phyloP scores from a whole-genome alignment of 92 coral and sea anemone species.

The Bergia sp. region DNA sequence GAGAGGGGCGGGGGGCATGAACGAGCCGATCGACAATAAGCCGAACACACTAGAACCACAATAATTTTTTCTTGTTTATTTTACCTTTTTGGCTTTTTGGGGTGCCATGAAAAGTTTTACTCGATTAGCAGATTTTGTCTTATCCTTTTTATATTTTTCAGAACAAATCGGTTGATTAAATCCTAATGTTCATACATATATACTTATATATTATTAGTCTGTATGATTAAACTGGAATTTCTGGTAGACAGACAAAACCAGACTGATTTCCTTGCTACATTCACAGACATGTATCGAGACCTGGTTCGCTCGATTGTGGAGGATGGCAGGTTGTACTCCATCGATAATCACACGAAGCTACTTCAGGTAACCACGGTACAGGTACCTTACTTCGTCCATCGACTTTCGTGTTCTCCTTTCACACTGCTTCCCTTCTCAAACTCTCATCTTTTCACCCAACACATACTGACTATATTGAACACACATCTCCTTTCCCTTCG shows the following conservation, averaged over 20 bases:
- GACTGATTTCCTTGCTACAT: neutral
- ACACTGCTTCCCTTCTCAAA: neutral
- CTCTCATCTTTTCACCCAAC: neutral
- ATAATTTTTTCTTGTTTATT: too few relatives aligned
- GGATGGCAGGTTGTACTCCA: conserved; percentile 78
- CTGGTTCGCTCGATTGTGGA: conserved; percentile 80
- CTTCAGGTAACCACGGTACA: conserved; percentile 70
- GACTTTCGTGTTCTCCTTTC: conserved; percentile 14
- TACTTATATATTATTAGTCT: too few relatives aligned
- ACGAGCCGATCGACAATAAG: too few relatives aligned
- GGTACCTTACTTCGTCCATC: conserved; percentile 22
- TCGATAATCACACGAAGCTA: conserved; percentile 77
- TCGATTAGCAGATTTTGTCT: too few relatives aligned
- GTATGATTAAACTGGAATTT: too few relatives aligned
- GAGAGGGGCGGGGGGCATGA: too few relatives aligned
- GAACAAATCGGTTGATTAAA: too few relatives aligned
- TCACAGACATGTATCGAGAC: conserved; percentile 66
- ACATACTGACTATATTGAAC: conserved; percentile 31
- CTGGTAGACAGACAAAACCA: neutral
- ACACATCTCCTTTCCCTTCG: conserved; percentile 19
- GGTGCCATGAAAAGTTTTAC: too few relatives aligned
- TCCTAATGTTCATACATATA: too few relatives aligned
- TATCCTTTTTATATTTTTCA: too few relatives aligned
- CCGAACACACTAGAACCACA: too few relatives aligned
- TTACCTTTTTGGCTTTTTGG: too few relatives aligned